Conservation (phyloP, 2,888 invertebrate species). For the Callinectes sapidus region DNA sequence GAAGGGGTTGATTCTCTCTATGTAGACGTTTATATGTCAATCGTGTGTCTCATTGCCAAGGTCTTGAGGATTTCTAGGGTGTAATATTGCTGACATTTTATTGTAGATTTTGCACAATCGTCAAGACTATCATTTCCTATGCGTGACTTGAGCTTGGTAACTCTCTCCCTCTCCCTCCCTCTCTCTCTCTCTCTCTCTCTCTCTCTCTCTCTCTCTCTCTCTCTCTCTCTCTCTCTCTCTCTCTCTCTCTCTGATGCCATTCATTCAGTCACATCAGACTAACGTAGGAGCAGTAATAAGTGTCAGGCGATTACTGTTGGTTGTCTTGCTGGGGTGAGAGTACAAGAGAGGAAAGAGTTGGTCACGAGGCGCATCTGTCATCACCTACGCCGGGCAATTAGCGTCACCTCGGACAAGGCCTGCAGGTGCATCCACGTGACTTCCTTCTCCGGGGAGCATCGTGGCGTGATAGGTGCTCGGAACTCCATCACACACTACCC, state of each 20-base stretch:
- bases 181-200: no score
- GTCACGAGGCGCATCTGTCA: background rate
- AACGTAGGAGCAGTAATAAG: background rate
- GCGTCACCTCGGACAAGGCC: background rate
- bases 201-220: no score
- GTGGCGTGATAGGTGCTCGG: background rate
- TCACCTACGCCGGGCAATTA: background rate
- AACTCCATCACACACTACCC: background rate
- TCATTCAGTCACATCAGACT: background rate
- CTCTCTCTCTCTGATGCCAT: background rate
- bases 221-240: no score
- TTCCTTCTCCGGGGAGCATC: background rate
- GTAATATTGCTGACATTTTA: no score
- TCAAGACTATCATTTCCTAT: no score
- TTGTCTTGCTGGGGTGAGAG: background rate
- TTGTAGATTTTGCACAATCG: no score
- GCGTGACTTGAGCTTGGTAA: no score
- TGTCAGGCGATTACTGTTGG: background rate
- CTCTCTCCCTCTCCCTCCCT: no score
- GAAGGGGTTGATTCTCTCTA: no score
- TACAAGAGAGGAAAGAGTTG: background rate
- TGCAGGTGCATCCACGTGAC: constrained; percentile 17
- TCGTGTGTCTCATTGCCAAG: no score
- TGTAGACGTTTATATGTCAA: no score
- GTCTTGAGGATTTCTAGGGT: no score